Evolutionary conservation across 1,140 invertebrate genomes (phyloP).

Genomic region (Brachystomella parvula): DNA sequence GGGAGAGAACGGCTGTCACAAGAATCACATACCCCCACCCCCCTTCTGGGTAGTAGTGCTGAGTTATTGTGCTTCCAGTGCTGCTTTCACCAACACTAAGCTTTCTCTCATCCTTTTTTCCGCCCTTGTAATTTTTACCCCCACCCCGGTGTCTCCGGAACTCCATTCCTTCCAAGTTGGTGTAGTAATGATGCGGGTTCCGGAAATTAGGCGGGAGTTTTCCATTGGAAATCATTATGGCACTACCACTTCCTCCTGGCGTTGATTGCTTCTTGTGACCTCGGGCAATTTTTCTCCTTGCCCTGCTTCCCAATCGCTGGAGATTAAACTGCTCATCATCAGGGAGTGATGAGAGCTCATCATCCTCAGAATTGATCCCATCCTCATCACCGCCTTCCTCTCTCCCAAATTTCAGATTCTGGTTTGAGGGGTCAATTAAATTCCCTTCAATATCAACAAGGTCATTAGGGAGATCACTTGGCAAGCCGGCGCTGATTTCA

Average conservation of each 20-base stretch:
- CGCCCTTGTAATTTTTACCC: neutral
- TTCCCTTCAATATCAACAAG: conserved; percentile 24
- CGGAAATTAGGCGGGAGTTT: neutral
- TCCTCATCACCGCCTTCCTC: conserved; percentile 20
- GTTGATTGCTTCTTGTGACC: neutral
- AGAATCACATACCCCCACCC: conserved; percentile 34
- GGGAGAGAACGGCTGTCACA: conserved; percentile 24
- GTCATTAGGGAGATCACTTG: conserved; percentile 22
- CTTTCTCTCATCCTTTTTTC: neutral
- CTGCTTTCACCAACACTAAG: neutral
- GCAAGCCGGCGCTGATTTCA: conserved; percentile 16
- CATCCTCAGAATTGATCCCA: conserved; percentile 4
- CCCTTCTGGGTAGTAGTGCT: conserved; percentile 37
- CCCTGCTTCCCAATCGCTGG: no score
- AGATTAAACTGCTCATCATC: neutral
- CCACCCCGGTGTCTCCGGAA: neutral
- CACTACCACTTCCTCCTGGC: neutral
- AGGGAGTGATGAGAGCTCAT: neutral
- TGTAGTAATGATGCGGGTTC: neutral
- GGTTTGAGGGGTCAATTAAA: neutral
- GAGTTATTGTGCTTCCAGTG: conserved; percentile 3
- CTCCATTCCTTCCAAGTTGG: neutral
- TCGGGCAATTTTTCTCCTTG: neutral
- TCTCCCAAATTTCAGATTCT: conserved; percentile 7
- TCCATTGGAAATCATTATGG: neutral